Base-by-base conservation (phyloP, 2,888 invertebrate species). In the Boloria selene region DNA sequence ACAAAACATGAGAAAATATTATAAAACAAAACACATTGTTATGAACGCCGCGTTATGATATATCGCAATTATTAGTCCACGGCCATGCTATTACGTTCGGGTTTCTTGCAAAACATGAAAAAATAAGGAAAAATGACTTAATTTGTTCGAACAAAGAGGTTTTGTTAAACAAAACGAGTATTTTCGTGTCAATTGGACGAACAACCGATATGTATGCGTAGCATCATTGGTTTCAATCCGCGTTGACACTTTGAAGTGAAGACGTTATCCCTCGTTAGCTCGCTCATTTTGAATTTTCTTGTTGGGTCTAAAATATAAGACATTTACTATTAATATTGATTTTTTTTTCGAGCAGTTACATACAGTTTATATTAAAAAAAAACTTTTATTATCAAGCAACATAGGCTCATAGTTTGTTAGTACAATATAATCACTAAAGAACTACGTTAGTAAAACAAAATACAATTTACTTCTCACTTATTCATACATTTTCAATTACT, bases 211-310 rank as follows among this genome's bases (percentile, higher is more conserved):
- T 60, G 59, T 67, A 55, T 64, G 31, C 7, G 31, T 55, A 18
- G 16, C 61, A 55, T 50, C 56, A 64, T 64, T 14, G 50, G 31
- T 42, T 63, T 50, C 50, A 55, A 47, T 47, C 17, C 47, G 31
- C 16, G 45, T 26, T 18, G 59, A 59, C 47, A 54, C 60, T 61
- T 56, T 67, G 67, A 61, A 61, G 62, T 59, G 53, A 53, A 55
- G 58, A 67, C 47, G 47, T 38, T 50, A 51, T 49, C 55, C 17
- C 51, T 64, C 52, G 64, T 64, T 60, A 54, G 18, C 22, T 17
- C 42, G 51, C 38, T 51, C 64, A 56, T 56, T 49, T 22, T 42
- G 26, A 38, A 66, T 16, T 16, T 44, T 53, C 13, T n/a, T 22
- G 47, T 26, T 13, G 53, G 47, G 66, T 44, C 13, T 22, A 58